Conservation (phyloP, 2,113 vertebrate species). For the Dipodomys ordii region DNA sequence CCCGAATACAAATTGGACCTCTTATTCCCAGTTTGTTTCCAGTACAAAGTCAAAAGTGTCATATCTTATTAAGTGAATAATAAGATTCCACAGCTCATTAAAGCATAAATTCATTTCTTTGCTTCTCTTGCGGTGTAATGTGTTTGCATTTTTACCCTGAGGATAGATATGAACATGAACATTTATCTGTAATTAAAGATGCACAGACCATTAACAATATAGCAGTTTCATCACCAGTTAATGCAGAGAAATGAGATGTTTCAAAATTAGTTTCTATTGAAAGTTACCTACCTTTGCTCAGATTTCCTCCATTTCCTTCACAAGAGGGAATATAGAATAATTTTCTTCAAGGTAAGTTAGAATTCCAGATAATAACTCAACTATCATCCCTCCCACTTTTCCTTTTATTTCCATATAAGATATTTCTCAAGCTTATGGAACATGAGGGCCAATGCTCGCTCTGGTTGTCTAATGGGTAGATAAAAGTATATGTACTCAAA, state of each 20-base stretch:
- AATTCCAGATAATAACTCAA: background rate
- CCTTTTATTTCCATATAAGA: background rate
- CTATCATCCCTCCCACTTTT: background rate
- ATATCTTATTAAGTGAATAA: constrained; percentile 72
- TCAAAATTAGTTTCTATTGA: constrained; percentile 55
- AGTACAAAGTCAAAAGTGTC: constrained; percentile 79
- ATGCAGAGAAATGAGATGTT: constrained; percentile 43
- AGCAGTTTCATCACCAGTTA: constrained; percentile 58
- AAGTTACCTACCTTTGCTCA: background rate
- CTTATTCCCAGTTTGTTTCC: constrained; percentile 67
- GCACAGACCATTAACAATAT: constrained; percentile 73
- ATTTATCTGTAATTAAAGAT: constrained; percentile 79
- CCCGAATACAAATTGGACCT: constrained; percentile 39
- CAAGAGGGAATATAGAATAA: background rate
- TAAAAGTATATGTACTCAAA: background rate
- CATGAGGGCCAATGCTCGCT: background rate
- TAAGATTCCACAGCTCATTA: constrained; percentile 75
- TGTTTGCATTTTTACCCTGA: constrained; percentile 73
- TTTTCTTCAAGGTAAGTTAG: background rate
- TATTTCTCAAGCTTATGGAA: background rate
- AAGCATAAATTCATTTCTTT: constrained; percentile 74
- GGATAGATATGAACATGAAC: constrained; percentile 72
- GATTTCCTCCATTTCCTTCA: background rate
- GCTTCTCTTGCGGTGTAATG: constrained; percentile 60
- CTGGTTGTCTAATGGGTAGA: background rate